A percentile compares a stretch with the other conserved stretches of the same genome.
Conservation (phyloP, 2,797 vertebrate species). For the Eleutherodactylus coqui region DNA sequence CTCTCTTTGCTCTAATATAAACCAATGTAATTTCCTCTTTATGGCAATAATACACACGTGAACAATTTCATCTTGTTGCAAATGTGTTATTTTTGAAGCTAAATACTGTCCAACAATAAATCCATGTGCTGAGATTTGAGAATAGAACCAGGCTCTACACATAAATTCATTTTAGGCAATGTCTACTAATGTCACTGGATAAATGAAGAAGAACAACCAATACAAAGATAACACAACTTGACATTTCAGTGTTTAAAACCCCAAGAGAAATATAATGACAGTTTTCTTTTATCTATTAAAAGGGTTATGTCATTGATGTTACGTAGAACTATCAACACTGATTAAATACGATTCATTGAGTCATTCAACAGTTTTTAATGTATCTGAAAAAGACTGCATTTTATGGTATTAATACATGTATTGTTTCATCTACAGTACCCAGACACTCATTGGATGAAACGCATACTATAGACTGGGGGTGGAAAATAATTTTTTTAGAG, state of each 20-base stretch:
- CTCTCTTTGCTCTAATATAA: background rate
- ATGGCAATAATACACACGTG: background rate
- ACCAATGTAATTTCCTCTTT: background rate
- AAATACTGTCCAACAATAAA: background rate
- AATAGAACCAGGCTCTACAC: background rate
- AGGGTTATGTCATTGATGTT: background rate
- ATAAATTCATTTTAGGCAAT: background rate
- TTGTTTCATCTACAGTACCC: background rate
- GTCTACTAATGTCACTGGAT: conserved; percentile 21
- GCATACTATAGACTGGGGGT: background rate
- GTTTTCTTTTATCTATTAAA: background rate
- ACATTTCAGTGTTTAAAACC: background rate
- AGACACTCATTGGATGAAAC: background rate
- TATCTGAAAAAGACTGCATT: background rate
- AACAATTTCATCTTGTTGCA: background rate
- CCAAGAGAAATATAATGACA: background rate
- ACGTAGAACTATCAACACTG: background rate
- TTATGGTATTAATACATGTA: background rate
- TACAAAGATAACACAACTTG: background rate
- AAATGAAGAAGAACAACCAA: conserved; percentile 20
- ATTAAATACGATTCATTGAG: background rate
- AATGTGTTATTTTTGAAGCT: background rate
- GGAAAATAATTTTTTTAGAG: background rate
- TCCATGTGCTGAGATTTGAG: background rate
- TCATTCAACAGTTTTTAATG: background rate